These are phyloP conservation scores for Eupeodes luniger DNA, from an alignment of 2,888 invertebrate species.

Conservation along the genomic window DNA sequence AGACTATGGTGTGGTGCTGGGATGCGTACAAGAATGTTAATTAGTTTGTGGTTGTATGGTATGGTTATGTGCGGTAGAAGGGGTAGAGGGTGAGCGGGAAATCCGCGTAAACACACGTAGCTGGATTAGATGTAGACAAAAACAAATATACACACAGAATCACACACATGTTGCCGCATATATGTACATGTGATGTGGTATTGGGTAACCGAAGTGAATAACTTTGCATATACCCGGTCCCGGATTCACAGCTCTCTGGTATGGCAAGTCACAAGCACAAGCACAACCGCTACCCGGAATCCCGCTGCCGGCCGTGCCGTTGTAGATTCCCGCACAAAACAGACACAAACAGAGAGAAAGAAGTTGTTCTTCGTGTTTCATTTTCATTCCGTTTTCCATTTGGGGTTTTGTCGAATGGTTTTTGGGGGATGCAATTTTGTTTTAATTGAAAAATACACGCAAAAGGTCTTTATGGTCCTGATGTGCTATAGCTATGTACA, in stretches of 20 bases:
- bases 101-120: constrained; percentile 57
- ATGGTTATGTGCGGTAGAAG: constrained; percentile 36
- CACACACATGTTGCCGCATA: constrained; percentile 18
- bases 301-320: neutral
- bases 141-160: constrained; percentile 4
- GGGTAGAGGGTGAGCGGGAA: constrained; percentile 15
- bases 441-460: constrained; percentile 70
- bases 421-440: constrained; percentile 63
- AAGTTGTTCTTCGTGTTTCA: constrained; percentile 60
- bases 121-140: constrained; percentile 23
- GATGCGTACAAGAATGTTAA: constrained; percentile 76
- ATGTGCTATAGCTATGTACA: neutral
- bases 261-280: neutral
- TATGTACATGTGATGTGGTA: constrained; percentile 59
- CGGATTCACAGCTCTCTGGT: neutral
- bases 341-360: constrained; percentile 7
- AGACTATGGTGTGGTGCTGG: constrained; percentile 56
- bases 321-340: too few relatives aligned
- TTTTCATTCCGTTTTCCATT: constrained; percentile 52
- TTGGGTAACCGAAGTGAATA: constrained; percentile 72
- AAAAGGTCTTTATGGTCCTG: constrained; percentile 39
- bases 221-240: constrained; percentile 47
- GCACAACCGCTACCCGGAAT: neutral
- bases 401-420: constrained; percentile 59
- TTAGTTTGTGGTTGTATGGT: constrained; percentile 70